phyloP scores from a whole-genome alignment of 1,140 invertebrate species.

The Philotrypesis tridentata region DNA sequence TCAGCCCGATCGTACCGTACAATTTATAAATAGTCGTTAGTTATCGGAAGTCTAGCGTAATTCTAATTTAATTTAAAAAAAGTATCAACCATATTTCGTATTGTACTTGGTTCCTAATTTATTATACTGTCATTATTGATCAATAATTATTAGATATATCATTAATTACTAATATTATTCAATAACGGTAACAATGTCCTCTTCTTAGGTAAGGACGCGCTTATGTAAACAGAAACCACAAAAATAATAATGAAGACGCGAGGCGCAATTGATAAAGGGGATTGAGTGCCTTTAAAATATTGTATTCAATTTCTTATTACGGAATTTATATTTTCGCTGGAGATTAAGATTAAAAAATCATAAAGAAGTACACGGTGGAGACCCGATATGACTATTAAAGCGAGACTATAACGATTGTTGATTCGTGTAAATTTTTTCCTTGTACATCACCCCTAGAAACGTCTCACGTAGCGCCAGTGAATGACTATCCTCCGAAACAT shows the following conservation, averaged over 20 bases:
- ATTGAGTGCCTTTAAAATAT: conserved; percentile 51
- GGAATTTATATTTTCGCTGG: conserved; percentile 50
- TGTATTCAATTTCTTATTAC: conserved; percentile 51
- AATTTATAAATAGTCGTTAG: conserved; percentile 69
- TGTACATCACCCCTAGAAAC: conserved; percentile 26
- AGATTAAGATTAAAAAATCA: conserved; percentile 23
- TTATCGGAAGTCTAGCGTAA: conserved; percentile 62
- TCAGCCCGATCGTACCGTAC: conserved; percentile 57
- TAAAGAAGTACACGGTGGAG: neutral
- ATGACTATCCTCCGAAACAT: conserved; percentile 22
- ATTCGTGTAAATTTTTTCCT: conserved; percentile 49
- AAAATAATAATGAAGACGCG: conserved; percentile 38
- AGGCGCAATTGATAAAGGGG: conserved; percentile 49
- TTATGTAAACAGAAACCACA: conserved; percentile 38
- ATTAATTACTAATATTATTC: conserved; percentile 55
- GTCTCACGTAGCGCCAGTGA: neutral
- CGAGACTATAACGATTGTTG: conserved; percentile 41
- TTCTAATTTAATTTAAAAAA: conserved; percentile 68
- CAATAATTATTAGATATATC: conserved; percentile 48
- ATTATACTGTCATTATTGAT: conserved; percentile 59
- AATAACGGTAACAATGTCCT: conserved; percentile 51
- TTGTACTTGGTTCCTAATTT: conserved; percentile 73
- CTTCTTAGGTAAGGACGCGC: conserved; percentile 54
- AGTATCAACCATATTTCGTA: conserved; percentile 62
- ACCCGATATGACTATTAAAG: conserved; percentile 28